Evolutionary conservation across 2,888 invertebrate species (phyloP), one percentile per base, ranked within the genome.

Genomic region (Pecten maximus): DNA sequence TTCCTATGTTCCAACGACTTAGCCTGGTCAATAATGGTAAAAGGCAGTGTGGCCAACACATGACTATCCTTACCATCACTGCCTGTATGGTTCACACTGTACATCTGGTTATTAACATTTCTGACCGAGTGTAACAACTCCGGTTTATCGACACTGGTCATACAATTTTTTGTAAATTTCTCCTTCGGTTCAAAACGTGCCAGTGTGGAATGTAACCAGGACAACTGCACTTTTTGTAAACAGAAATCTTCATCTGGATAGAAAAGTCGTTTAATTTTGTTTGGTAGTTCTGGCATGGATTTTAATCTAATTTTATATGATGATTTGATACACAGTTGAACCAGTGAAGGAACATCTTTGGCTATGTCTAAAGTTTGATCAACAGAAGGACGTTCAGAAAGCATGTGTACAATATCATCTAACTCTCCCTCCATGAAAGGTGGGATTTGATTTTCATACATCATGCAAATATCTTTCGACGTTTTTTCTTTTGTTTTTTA

Each of bases 301-400:
- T 35, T 74, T 4, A 74, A 28, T 28, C 35, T 74, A 10, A 74
- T 35, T 74, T 74, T 74, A 23, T 74, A 74, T 15, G 74, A 28
- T 35, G 74, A 74, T 28, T 12, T 74, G 35, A 74, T 74, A 74
- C 74, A 74, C 28, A 74, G 35, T 35, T 74, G 74, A 28, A 74
- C 74, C 6, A 74, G 74, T 74, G 74, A 74, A 35, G 74, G 74
- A 74, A 74, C 74, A 28, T 74, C 35, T 74, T 74, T 74, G 35
- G 35, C 2, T 8, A 74, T 35, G 74, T 74, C 74, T 35, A 74
- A 8, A 8, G 35, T 74, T 74, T 35, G 2, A 35, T 28, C 74
- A 74, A 74, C 74, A 8, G 35, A 74, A 74, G 74, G 6, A 0
- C 8, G 74, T 10, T 35, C 74, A 35, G 35, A 35, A 8, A 28